phyloP scores from a whole-genome alignment of 2,113 vertebrate species.

The Oreochromis tanganicae region DNA sequence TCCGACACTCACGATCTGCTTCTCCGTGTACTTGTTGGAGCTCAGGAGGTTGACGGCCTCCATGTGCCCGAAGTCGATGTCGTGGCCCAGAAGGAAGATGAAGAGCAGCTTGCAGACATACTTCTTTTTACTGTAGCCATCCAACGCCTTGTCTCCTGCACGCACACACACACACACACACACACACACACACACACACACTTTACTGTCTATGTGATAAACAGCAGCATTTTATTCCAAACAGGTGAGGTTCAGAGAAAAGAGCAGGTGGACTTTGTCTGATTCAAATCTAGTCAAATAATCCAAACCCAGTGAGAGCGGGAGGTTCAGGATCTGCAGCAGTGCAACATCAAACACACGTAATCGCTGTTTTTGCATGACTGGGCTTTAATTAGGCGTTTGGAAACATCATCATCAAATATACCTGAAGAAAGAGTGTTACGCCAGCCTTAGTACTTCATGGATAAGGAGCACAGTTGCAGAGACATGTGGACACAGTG shows the following conservation, averaged over 20 bases:
- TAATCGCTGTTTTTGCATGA: accelerated
- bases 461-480: not conserved
- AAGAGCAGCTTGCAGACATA: conserved; percentile 93
- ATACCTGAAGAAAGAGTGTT: not conserved
- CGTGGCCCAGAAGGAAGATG: conserved; percentile 91
- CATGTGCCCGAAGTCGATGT: conserved; percentile 97
- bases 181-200: accelerated
- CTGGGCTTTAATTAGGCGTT: not conserved
- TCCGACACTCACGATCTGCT: conserved; percentile 84
- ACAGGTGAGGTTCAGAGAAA: accelerated
- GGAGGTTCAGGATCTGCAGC: not conserved
- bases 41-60: conserved; percentile 91
- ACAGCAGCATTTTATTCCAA: not conserved
- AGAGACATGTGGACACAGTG: not conserved
- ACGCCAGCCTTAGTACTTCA: no score
- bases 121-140: conserved; percentile 94
- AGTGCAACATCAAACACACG: not conserved
- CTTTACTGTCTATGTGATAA: not conserved
- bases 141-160: conserved; percentile 87
- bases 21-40: conserved; percentile 94
- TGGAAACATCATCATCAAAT: not conserved
- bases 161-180: accelerated
- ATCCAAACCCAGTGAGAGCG: accelerated
- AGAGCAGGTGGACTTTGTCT: not conserved
- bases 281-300: not conserved